Evolutionary conservation across 2,113 vertebrate genomes (phyloP).

Genomic region (Macroglossus sobrinus): DNA sequence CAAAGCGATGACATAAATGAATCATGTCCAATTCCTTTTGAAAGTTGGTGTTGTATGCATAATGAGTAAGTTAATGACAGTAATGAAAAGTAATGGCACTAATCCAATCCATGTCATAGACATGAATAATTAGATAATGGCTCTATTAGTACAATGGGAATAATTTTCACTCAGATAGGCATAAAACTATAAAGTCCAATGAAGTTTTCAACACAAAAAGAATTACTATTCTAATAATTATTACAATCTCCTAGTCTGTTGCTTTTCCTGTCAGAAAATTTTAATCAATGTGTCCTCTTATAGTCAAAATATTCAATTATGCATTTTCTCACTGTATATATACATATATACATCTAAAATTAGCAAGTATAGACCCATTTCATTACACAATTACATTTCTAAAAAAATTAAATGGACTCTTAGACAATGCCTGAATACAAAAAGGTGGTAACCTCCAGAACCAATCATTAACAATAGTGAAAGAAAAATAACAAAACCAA

Average conservation of each 20-base stretch:
- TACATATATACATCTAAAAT: background rate
- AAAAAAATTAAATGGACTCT: background rate
- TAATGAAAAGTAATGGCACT: conserved; percentile 16
- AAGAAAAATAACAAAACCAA: background rate
- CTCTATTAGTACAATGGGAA: conserved; percentile 17
- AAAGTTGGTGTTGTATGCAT: conserved; percentile 1
- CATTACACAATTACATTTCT: background rate
- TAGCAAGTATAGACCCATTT: background rate
- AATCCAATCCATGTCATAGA: conserved; percentile 22
- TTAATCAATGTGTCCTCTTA: background rate
- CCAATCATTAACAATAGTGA: background rate
- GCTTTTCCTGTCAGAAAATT: background rate
- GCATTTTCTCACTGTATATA: background rate
- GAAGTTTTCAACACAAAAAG: background rate
- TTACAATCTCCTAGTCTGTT: background rate
- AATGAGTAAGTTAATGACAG: conserved; percentile 6
- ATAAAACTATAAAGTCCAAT: conserved; percentile 30
- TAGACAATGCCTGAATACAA: background rate
- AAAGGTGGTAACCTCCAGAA: background rate
- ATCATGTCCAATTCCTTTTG: background rate
- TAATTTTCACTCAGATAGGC: background rate
- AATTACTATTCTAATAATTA: conserved; percentile 20
- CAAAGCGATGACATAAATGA: conserved; percentile 18
- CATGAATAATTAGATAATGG: conserved; percentile 50
- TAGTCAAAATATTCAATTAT: background rate